phyloP scores from a whole-genome alignment of 2,113 vertebrate species.

The Varanus salvator region DNA sequence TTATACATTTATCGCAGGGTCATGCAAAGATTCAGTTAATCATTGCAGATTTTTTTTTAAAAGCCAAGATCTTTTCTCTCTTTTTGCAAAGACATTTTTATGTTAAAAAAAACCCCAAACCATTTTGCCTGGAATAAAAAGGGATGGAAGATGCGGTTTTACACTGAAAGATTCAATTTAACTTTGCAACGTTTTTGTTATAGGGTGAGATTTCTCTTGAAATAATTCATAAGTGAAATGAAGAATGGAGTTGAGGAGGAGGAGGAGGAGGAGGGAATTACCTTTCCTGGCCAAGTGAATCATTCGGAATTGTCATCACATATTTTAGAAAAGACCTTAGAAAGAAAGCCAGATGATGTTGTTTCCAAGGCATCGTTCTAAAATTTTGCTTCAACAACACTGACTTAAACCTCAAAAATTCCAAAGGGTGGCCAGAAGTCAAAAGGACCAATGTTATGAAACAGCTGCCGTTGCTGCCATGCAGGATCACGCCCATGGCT shows the following conservation, averaged over 20 bases:
- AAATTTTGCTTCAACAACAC: constrained; percentile 38
- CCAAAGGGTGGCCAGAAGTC: not conserved
- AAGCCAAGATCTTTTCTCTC: not conserved
- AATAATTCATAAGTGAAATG: constrained; percentile 46
- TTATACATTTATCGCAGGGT: constrained; percentile 35
- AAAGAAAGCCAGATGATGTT: constrained; percentile 50
- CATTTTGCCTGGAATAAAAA: no score
- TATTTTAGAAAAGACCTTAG: constrained; percentile 60
- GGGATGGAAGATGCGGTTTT: not conserved
- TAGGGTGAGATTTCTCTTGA: constrained; percentile 45
- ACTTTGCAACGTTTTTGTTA: not conserved
- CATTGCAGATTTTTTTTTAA: constrained; percentile 21
- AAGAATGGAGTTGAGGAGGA: constrained; percentile 7
- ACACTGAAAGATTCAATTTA: constrained; percentile 13
- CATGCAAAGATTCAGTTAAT: constrained; percentile 23
- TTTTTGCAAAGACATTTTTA: not conserved
- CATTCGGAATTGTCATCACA: constrained; percentile 24
- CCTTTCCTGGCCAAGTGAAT: constrained; percentile 51
- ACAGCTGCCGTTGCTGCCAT: not conserved
- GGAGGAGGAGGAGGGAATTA: not conserved
- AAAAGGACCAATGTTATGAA: not conserved
- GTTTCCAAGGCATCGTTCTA: constrained; percentile 42
- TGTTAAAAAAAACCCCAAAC: no score
- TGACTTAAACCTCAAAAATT: constrained; percentile 29
- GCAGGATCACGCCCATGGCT: no score